Base-by-base conservation (phyloP, 2,113 vertebrate genomes). In the Cyanoderma ruficeps region DNA sequence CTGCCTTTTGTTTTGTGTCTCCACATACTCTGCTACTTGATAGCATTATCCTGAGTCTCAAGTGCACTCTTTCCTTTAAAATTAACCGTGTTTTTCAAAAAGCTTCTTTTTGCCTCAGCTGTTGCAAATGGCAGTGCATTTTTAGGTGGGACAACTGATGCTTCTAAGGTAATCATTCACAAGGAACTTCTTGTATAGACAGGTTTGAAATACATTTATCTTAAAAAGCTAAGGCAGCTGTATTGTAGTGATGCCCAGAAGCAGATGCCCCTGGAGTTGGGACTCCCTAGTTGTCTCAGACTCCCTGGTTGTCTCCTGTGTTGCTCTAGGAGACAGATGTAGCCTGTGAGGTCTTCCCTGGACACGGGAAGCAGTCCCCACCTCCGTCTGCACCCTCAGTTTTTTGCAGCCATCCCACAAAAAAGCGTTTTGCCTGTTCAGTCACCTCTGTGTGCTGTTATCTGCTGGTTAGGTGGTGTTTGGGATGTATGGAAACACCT, bases 61-160 rank as follows among this genome's bases (percentile, higher is more conserved):
- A 39, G 33, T 21, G 15, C 30, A 47, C 44, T 53, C 6, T 31
- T 90, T 30, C 12, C 35, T 77, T 75, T 44, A 59, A 89, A 88
- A 74, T 52, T 33, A 21, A n/a, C 14, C 28, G 50, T 96, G 44
- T n/a, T 93, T 87, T 94, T 86, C 23, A 83, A 76, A 88, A 65
- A 35, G 10, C 7, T 6, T 83, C 61, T 42, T 67, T 28, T 75
- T 94, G 23, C 28, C 16, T 63, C 67, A 83, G 33, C 33, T 92
- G 3, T 46, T 89, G 47, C 15, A 83, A 82, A 44, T 65, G 33
- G 25, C 19, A 72, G 0, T 56, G 11, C 33, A 15, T 91, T 88
- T 67, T 37, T 69, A n/a, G 19, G 33, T n/a, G 13, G 37, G 18
- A 80, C 6, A 10, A 0, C 1, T 47, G 65, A 35, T 27, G 9